Conservation (phyloP, 2,888 invertebrate genomes). For the Monopis laevigella region DNA sequence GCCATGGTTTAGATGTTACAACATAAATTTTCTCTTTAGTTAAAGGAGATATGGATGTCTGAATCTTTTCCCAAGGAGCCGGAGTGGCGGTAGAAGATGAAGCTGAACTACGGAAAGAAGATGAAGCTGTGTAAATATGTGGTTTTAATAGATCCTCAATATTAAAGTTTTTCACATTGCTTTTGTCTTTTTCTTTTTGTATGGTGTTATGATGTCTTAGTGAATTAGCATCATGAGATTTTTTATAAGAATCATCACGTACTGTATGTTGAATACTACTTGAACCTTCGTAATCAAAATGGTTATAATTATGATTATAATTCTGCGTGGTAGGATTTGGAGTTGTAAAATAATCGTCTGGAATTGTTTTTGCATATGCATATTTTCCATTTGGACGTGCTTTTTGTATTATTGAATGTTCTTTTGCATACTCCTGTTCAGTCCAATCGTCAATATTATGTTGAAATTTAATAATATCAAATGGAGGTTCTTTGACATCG, state of each 20-base stretch:
- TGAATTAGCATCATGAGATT: conserved; percentile 26
- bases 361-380: conserved; percentile 77
- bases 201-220: conserved; percentile 44
- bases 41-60: conserved; percentile 77
- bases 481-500: conserved; percentile 63
- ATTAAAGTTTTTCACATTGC: conserved; percentile 33
- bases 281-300: conserved; percentile 57
- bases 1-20: conserved; percentile 79
- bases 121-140: conserved; percentile 50
- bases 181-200: conserved; percentile 35
- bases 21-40: conserved; percentile 85
- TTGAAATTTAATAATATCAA: conserved; percentile 79
- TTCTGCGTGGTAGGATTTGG: conserved; percentile 49
- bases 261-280: conserved; percentile 52
- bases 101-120: conserved; percentile 43
- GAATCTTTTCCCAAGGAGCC: conserved; percentile 72
- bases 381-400: conserved; percentile 66
- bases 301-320: conserved; percentile 43
- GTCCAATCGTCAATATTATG: conserved; percentile 90
- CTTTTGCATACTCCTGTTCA: conserved; percentile 74
- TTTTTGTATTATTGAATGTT: conserved; percentile 53
- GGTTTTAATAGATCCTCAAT: conserved; percentile 36
- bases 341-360: conserved; percentile 78
- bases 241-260: conserved; percentile 31
- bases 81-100: conserved; percentile 50